Evolutionary conservation across 2,113 vertebrate genomes (phyloP), one percentile per base, ranked within the genome.

Genomic region (Himantopus leucocephalus): DNA sequence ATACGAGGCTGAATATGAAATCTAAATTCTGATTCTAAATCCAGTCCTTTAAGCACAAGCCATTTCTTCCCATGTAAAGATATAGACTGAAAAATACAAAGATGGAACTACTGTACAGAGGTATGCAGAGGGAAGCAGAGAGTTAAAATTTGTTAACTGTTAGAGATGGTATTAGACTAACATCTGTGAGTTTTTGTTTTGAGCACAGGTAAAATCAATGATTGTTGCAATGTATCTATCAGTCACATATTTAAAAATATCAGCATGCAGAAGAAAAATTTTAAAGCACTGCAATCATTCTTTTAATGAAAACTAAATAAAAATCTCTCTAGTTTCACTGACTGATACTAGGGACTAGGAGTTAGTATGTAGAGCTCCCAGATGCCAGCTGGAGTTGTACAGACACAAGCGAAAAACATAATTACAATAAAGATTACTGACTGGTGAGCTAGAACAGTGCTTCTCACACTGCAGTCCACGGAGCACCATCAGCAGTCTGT

Each of bases 61-160:
- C 7, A 76, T 2, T 34, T 80, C 24, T 67, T 45, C n/a, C 9
- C 5, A 35, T 14, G 10, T 52, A 37, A 82, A 92, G 21, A 68
- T 21, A 43, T 2, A 63, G 14, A 27, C 2, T 58, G 30, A 83
- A 83, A 85, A 71, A 85, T 22, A 59, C 6, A n/a, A 72, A 67
- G 21, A 50, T 21, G 12, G 23, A 85, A 20, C 5, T 64, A 34
- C 41, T 62, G 17, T 58, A 26, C 68, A 41, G 1, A 14, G 14
- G 16, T 53, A 48, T 0, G 1, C 7, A 50, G 13, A 75, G 2
- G 2, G 5, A 62, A 56, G 15, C 20, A 83, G 26, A 41, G 3
- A 30, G n/a, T 43, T 67, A 48, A 56, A 20, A 4, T 4, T 43
- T 43, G 64, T 91, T 63, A n/a, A 56, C 3, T 70, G 7, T 47